Evolutionary conservation across 2,888 invertebrate species (phyloP).

Genomic region (Nephrotoma appendiculata): DNA sequence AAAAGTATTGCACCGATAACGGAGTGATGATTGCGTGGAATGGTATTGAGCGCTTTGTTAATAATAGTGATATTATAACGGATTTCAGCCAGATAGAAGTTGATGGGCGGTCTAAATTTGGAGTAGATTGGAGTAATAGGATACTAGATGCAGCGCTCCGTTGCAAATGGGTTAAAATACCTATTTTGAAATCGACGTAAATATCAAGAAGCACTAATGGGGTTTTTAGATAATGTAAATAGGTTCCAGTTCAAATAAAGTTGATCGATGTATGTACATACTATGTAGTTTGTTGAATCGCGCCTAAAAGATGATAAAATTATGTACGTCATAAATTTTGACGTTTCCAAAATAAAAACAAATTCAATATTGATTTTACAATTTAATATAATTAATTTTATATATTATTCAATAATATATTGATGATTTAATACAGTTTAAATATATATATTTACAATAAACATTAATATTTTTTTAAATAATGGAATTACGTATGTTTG

Average conservation of each 20-base stretch:
- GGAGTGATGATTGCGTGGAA: constrained; percentile 99
- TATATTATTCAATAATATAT: background rate
- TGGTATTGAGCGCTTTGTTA: constrained; percentile 57
- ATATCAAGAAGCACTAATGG: background rate
- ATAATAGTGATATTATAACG: constrained; percentile 9
- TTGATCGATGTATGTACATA: too few relatives aligned
- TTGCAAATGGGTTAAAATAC: constrained; percentile 27
- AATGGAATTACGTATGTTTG: background rate
- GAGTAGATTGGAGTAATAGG: constrained; percentile 17
- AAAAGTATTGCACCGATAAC: constrained; percentile 87
- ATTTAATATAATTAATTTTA: background rate
- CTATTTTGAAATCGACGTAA: background rate
- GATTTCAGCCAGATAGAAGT: constrained; percentile 43
- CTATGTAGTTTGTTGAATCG: too few relatives aligned
- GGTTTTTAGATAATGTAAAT: background rate
- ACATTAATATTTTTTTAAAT: background rate
- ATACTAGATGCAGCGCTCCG: constrained; percentile 21
- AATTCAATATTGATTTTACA: background rate
- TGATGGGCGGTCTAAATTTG: constrained; percentile 21
- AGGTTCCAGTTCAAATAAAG: too few relatives aligned
- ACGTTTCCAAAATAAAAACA: background rate
- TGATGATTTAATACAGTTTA: background rate
- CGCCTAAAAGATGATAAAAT: background rate
- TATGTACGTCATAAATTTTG: background rate
- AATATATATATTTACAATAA: background rate